Percentiles rank a stretch among this genome's conserved stretches.
These are phyloP conservation scores for Catharus minimus DNA, from an alignment of 2,113 vertebrate genomes.

Conservation along the genomic window DNA sequence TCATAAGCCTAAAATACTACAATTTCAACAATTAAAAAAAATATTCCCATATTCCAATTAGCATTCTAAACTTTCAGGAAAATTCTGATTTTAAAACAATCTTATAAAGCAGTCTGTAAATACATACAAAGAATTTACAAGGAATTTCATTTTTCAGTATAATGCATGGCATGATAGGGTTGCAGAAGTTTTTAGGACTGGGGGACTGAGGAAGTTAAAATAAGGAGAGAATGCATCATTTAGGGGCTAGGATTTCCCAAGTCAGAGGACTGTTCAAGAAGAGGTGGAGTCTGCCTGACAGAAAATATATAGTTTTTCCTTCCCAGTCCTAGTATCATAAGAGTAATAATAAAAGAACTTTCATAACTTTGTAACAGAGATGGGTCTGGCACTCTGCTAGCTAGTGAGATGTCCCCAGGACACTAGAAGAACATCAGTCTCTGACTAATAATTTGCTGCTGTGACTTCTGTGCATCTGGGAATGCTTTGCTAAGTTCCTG, in stretches of 20 bases:
- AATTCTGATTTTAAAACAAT: not conserved
- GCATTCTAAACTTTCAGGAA: not conserved
- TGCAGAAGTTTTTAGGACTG: not conserved
- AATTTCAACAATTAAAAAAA: not conserved
- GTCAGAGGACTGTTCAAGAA: not conserved
- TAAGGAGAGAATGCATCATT: not conserved
- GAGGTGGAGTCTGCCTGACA: not conserved
- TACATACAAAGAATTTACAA: not conserved
- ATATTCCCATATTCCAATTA: not conserved
- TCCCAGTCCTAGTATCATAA: not conserved
- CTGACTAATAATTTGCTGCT: not conserved
- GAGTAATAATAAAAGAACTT: constrained; percentile 7
- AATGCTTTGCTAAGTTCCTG: not conserved
- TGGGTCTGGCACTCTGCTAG: not conserved
- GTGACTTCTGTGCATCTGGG: constrained; percentile 4
- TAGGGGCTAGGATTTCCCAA: not conserved
- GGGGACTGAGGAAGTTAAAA: not conserved
- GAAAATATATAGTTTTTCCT: not conserved
- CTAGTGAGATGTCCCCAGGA: not conserved
- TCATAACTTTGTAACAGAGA: not conserved
- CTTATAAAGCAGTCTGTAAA: not conserved
- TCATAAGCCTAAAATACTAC: not conserved
- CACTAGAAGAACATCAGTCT: not conserved
- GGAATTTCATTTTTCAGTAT: not conserved
- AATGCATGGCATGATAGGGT: not conserved